These are phyloP conservation scores for Odontesthes bonariensis DNA, from an alignment of 2,113 vertebrate species.

Conservation along the genomic window DNA sequence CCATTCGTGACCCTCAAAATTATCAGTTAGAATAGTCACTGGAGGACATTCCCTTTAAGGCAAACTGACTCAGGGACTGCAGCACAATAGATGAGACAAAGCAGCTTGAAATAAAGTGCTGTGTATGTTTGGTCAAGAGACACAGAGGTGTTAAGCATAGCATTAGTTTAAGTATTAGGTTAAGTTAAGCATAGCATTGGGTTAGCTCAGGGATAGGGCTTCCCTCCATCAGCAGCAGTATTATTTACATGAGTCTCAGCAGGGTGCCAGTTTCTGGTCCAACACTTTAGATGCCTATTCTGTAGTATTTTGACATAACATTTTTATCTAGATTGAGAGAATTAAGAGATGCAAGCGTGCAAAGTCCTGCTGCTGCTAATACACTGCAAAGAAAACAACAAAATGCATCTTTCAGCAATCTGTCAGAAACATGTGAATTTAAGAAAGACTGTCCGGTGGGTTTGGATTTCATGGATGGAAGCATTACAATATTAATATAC, in stretches of 20 bases:
- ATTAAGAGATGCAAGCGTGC: conserved; percentile 18
- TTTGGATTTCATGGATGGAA: conserved; percentile 52
- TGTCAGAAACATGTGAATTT: background rate
- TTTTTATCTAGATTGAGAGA: conserved; percentile 47
- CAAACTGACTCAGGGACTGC: background rate
- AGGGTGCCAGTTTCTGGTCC: conserved; percentile 47
- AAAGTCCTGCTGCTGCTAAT: background rate
- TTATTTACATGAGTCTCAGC: conserved; percentile 73
- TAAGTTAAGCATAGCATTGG: conserved; percentile 60
- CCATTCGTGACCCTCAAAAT: conserved; percentile 26
- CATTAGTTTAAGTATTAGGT: background rate
- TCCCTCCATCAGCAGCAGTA: conserved; percentile 67
- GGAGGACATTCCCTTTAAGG: conserved; percentile 9
- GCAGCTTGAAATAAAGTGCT: background rate
- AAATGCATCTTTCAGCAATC: background rate
- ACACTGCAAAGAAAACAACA: background rate
- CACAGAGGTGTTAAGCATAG: too few relatives aligned
- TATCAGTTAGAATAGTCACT: conserved; percentile 27
- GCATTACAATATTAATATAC: conserved; percentile 52
- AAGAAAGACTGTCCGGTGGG: background rate
- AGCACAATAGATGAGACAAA: background rate
- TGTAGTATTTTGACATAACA: conserved; percentile 43
- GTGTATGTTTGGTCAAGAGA: background rate
- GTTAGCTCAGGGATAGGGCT: conserved; percentile 60
- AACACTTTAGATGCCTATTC: conserved; percentile 45